phyloP scores from a whole-genome alignment of 2,113 vertebrate genomes.

The Rattus rattus region DNA sequence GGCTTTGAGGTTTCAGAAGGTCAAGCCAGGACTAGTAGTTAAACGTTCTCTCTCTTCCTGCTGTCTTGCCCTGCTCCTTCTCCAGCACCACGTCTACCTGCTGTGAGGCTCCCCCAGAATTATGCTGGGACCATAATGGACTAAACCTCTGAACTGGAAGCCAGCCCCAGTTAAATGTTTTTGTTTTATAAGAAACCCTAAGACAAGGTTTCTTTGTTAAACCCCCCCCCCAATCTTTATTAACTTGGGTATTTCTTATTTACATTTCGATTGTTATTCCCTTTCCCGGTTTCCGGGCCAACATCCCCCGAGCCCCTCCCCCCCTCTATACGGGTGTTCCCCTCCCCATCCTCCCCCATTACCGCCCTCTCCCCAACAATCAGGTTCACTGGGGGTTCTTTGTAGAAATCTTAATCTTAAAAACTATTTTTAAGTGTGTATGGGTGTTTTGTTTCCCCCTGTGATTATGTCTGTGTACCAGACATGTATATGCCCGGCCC shows the following conservation, averaged over 20 bases:
- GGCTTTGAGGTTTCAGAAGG: background rate
- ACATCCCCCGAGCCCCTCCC: too few species aligned
- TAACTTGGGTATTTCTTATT: too few species aligned
- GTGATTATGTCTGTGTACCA: background rate
- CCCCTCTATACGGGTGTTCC: too few species aligned
- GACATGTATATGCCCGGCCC: background rate
- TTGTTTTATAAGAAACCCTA: background rate
- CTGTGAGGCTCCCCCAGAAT: background rate
- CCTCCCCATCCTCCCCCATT: too few species aligned
- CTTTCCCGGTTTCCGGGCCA: too few species aligned
- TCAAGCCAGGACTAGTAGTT: background rate
- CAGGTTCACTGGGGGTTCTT: too few species aligned
- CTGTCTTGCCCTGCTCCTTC: background rate
- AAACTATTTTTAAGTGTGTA: background rate
- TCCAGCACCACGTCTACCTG: background rate
- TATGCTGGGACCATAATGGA: background rate
- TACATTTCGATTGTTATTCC: too few species aligned
- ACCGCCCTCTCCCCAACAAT: too few species aligned
- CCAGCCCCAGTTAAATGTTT: too few species aligned
- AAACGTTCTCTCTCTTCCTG: background rate
- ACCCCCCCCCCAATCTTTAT: too few species aligned
- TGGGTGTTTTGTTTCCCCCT: background rate
- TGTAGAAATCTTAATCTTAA: background rate
- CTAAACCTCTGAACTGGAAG: background rate
- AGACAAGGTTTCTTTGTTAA: background rate